phyloP scores from a whole-genome alignment of 2,797 vertebrate species.

The Vultur gryphus region DNA sequence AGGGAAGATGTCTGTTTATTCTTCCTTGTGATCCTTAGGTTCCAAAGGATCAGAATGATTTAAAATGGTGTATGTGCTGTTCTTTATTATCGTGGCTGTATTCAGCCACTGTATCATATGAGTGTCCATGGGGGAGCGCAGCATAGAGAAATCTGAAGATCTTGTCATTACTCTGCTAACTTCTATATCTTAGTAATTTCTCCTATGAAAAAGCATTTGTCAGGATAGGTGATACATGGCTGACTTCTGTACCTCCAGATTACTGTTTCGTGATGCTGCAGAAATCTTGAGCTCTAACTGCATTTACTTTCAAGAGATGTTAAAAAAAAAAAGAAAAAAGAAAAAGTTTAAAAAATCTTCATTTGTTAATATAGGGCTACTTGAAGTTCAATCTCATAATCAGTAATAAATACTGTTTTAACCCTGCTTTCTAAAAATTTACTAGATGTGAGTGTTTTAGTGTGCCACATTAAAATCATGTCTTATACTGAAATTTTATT shows the following conservation, averaged over 20 bases:
- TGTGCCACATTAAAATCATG: not conserved
- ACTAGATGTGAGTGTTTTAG: not conserved
- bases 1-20: not conserved
- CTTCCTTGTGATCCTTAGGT: not conserved
- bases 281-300: not conserved
- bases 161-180: not conserved
- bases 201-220: rapidly evolving
- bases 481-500: not conserved
- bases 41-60: not conserved
- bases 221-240: too few relatives aligned
- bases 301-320: not conserved
- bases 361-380: not conserved
- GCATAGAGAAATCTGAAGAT: not conserved
- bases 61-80: not conserved
- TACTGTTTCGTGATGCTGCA: rapidly evolving
- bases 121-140: not conserved
- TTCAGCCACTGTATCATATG: not conserved
- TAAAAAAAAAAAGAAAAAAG: not conserved
- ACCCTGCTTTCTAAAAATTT: not conserved
- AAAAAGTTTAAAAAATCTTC: not conserved
- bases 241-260: not conserved
- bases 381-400: not conserved
- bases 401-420: not conserved
- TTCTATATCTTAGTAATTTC: not conserved
- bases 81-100: not conserved